Conservation (phyloP, 1,140 invertebrate species). For the Neotoxoptera formosana region DNA sequence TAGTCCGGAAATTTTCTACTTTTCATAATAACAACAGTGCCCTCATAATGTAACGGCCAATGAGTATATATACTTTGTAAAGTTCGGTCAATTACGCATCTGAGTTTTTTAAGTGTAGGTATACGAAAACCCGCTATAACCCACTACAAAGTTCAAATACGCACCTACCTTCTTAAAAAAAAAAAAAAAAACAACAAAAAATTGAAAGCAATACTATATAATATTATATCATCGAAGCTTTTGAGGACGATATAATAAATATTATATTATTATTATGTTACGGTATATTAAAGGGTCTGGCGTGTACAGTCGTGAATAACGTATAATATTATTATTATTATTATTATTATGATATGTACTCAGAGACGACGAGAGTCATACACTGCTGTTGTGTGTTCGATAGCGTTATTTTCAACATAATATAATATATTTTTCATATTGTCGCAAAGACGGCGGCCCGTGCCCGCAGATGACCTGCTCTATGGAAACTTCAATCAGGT, state of each 20-base stretch:
- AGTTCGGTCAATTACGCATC: neutral
- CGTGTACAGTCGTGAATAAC: neutral
- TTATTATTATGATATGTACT: no score
- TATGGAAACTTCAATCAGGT: no score
- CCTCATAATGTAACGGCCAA: neutral
- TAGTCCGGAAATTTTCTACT: neutral
- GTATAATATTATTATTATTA: neutral
- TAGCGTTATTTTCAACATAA: no score
- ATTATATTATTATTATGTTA: conserved; percentile 4
- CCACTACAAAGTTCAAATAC: neutral
- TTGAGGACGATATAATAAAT: neutral
- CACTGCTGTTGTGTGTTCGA: no score
- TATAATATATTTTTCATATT: no score
- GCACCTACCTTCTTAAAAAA: neutral
- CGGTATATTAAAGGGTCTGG: neutral
- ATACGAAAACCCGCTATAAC: neutral
- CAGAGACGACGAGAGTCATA: no score
- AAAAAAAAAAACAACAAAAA: no score
- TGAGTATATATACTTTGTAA: neutral
- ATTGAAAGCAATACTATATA: neutral
- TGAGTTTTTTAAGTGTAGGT: neutral
- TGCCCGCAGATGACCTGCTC: no score
- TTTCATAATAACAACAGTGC: conserved; percentile 6
- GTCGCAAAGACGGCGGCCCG: no score
- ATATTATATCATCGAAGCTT: neutral